Evolutionary conservation across 2,113 vertebrate species (phyloP).

Genomic region (Elachura formosa): DNA sequence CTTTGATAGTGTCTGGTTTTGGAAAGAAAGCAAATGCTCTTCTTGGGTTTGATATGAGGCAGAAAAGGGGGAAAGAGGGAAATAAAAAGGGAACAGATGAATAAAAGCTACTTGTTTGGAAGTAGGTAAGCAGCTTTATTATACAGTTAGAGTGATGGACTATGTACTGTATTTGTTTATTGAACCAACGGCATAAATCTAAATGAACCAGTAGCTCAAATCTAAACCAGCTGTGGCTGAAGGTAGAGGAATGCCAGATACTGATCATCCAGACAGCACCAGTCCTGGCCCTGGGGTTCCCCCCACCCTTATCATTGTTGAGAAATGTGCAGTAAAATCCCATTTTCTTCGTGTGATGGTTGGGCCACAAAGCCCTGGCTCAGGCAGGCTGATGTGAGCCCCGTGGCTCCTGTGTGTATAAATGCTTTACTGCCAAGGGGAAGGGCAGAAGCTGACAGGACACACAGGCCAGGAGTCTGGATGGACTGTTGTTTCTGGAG

Average conservation of each 20-base stretch:
- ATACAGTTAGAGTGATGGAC: background rate
- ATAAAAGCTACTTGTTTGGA: background rate
- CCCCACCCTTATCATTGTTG: background rate
- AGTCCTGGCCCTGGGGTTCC: background rate
- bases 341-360: background rate
- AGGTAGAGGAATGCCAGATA: constrained; percentile 34
- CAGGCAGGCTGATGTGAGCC: background rate
- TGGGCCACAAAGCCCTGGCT: background rate
- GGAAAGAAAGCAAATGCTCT: background rate
- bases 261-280: constrained; percentile 3
- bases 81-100: background rate
- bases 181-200: constrained; percentile 23
- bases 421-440: background rate
- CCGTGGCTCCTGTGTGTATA: background rate
- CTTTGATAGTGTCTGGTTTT: background rate
- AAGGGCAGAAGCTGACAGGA: background rate
- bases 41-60: background rate
- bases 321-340: background rate
- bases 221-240: constrained; percentile 48
- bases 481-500: background rate
- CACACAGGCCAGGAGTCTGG: background rate
- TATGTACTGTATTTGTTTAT: constrained; percentile 20
- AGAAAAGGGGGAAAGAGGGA: background rate
- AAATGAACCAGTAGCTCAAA: constrained; percentile 50
- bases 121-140: background rate